Evolutionary conservation across 2,797 vertebrate genomes (phyloP).

Genomic region (Miichthys miiuy): DNA sequence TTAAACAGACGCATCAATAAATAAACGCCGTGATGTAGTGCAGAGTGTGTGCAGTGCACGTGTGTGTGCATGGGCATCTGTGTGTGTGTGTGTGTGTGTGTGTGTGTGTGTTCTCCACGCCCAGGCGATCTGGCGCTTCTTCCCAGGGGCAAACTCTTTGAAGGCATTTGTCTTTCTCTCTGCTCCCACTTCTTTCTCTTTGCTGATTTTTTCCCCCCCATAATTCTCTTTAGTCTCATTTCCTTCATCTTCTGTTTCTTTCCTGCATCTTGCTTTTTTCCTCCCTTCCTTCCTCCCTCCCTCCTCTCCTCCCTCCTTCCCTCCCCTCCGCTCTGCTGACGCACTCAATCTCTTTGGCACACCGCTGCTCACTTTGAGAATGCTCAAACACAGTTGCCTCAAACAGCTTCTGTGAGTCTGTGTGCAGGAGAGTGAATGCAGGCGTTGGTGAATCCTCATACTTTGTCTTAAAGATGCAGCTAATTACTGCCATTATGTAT

Average conservation of each 20-base stretch:
- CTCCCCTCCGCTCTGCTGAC: slow-evolving; percentile 44
- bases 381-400: slow-evolving; percentile 51
- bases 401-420: slow-evolving; percentile 6
- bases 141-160: slow-evolving; percentile 60
- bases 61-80: background rate
- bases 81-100: slow-evolving; percentile 20
- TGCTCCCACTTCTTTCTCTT: slow-evolving; percentile 38
- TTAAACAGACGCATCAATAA: slow-evolving; percentile 74
- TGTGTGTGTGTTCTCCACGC: slow-evolving; percentile 2
- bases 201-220: background rate
- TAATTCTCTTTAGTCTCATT: slow-evolving; percentile 33
- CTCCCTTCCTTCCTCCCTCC: background rate
- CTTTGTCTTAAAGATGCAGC: slow-evolving; percentile 14
- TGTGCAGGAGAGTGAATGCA: slow-evolving; percentile 5
- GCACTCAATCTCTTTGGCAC: slow-evolving; percentile 60
- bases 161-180: slow-evolving; percentile 54
- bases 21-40: slow-evolving; percentile 63
- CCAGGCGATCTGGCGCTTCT: slow-evolving; percentile 23
- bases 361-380: slow-evolving; percentile 54
- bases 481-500: slow-evolving; percentile 2
- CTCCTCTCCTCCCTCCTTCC: background rate
- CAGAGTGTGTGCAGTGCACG: background rate
- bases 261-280: slow-evolving; percentile 21
- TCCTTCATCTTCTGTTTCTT: slow-evolving; percentile 12
- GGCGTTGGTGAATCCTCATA: background rate